A percentile compares a stretch with the other conserved stretches of the same genome.
phyloP scores from a whole-genome alignment of 2,888 invertebrate species.

The Eremobia ochroleuca region DNA sequence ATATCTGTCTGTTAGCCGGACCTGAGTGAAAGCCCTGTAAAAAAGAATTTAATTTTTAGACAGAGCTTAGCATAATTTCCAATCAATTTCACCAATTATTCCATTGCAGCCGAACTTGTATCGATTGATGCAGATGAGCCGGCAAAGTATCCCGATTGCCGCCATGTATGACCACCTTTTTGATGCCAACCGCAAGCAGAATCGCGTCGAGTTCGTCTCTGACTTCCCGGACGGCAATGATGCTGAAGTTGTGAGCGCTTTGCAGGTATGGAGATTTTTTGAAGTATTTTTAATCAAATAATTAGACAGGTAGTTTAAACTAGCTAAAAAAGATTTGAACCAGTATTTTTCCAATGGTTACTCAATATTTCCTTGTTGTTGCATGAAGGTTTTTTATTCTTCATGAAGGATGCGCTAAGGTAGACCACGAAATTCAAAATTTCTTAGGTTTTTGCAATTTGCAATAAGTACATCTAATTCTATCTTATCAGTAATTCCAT shows the following conservation, averaged over 20 bases:
- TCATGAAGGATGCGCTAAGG: background rate
- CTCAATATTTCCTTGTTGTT: background rate
- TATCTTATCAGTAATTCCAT: too few relatives aligned
- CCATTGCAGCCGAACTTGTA: slow-evolving; percentile 95
- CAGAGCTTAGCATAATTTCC: background rate
- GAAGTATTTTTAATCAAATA: background rate
- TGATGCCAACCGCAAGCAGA: slow-evolving; percentile 93
- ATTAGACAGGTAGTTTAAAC: background rate
- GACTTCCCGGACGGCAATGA: slow-evolving; percentile 97
- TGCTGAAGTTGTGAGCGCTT: slow-evolving; percentile 97
- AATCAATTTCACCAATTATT: background rate
- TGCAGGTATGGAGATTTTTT: slow-evolving; percentile 90
- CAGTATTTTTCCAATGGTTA: background rate
- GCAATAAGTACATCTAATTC: too few relatives aligned
- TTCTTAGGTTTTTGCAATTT: too few relatives aligned
- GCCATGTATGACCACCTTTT: slow-evolving; percentile 96
- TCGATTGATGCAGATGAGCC: slow-evolving; percentile 96
- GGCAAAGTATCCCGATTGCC: slow-evolving; percentile 95
- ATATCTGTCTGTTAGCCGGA: background rate
- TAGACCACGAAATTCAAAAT: background rate
- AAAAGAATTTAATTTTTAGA: background rate
- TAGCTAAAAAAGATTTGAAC: background rate
- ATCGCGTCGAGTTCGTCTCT: slow-evolving; percentile 97
- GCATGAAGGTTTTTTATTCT: background rate
- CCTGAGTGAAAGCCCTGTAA: background rate